phyloP scores from a whole-genome alignment of 2,113 vertebrate genomes.

The Pantherophis guttatus region DNA sequence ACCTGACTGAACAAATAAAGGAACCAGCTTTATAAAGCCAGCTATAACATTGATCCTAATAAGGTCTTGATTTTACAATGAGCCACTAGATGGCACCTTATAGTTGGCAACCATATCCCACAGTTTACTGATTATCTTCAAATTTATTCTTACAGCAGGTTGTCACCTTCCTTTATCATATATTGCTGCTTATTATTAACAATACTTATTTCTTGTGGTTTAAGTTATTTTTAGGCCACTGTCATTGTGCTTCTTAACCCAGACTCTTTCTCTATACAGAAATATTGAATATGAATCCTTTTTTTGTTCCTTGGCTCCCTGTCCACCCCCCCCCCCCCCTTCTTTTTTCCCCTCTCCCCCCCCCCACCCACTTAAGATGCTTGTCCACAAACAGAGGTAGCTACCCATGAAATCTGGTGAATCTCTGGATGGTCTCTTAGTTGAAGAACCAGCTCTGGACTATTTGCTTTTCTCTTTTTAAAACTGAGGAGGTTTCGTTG shows the following conservation, averaged over 20 bases:
- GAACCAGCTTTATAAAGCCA: neutral
- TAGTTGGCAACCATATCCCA: conserved; percentile 44
- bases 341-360: no score
- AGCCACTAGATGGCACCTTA: conserved; percentile 71
- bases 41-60: fast-evolving
- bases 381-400: neutral
- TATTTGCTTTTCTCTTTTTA: neutral
- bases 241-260: neutral
- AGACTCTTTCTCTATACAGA: neutral
- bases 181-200: neutral
- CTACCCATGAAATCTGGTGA: neutral
- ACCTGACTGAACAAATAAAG: neutral
- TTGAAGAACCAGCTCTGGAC: neutral
- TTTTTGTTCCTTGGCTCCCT: neutral
- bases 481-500: neutral
- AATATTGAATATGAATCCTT: neutral
- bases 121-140: neutral
- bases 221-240: neutral
- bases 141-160: neutral
- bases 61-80: neutral
- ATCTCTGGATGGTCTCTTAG: neutral
- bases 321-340: fast-evolving
- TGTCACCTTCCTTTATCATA: neutral
- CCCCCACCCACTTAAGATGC: neutral
- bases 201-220: neutral